These are phyloP conservation scores for Drosophila guanche DNA, from an alignment of 1,140 invertebrate species.

Conservation along the genomic window DNA sequence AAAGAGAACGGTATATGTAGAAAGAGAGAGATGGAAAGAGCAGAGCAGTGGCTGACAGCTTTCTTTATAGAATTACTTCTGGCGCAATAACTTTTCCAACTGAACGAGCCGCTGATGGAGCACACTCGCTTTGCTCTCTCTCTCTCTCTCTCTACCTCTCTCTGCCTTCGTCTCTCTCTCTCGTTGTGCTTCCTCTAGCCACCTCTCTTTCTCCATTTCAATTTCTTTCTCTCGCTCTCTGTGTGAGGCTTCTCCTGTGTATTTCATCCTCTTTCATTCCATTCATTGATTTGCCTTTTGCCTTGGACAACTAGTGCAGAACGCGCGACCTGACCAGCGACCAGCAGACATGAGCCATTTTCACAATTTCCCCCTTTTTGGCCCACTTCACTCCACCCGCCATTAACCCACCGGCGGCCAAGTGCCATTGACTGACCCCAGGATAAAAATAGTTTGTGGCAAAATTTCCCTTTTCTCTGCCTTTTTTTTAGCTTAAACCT, in stretches of 20 bases:
- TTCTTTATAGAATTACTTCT: constrained; percentile 82
- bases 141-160: constrained; percentile 7
- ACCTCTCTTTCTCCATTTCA: constrained; percentile 1
- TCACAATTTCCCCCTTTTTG: neutral
- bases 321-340: constrained; percentile 21
- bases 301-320: constrained; percentile 55
- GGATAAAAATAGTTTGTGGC: constrained; percentile 42
- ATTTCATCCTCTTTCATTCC: constrained; percentile 32
- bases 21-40: constrained; percentile 2
- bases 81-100: constrained; percentile 79
- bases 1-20: neutral
- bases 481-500: neutral
- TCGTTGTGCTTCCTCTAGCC: constrained; percentile 17
- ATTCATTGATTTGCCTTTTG: constrained; percentile 76
- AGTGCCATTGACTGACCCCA: constrained; percentile 32
- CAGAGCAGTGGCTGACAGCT: constrained; percentile 36
- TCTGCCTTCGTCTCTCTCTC: neutral
- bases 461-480: constrained; percentile 19
- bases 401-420: constrained; percentile 26
- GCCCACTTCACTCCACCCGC: neutral
- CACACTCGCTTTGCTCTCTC: constrained; percentile 43
- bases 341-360: constrained; percentile 31
- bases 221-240: constrained; percentile 10
- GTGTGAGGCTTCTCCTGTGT: constrained; percentile 22
- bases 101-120: constrained; percentile 74